These are phyloP conservation scores for Tetramorium simillimum DNA, from an alignment of 1,140 invertebrate genomes.

Conservation along the genomic window DNA sequence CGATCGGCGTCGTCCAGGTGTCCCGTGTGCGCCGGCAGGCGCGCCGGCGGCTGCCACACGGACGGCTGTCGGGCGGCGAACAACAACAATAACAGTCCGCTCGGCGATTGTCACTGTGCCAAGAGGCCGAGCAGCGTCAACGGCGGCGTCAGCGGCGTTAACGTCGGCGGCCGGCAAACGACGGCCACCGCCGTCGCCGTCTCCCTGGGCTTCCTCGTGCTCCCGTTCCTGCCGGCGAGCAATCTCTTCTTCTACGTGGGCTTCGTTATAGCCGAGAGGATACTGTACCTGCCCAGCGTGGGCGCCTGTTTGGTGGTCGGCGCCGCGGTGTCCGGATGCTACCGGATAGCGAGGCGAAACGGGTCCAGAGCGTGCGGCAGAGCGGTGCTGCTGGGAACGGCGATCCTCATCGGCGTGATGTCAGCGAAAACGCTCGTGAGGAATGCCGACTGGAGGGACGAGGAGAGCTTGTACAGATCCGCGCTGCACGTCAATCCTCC, in stretches of 20 bases:
- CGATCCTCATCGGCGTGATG: conserved; percentile 90
- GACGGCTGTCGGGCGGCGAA: conserved; percentile 84
- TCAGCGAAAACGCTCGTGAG: conserved; percentile 91
- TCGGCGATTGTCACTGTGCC: conserved; percentile 82
- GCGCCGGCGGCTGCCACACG: conserved; percentile 82
- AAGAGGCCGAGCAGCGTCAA: conserved; percentile 66
- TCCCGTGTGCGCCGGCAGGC: conserved; percentile 82
- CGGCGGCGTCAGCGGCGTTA: conserved; percentile 4
- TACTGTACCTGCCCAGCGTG: conserved; percentile 97
- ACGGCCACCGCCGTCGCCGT: conserved; percentile 86
- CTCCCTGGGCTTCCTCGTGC: conserved; percentile 91
- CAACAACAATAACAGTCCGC: conserved; percentile 85
- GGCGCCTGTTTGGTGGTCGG: conserved; percentile 96
- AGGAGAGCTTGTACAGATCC: conserved; percentile 96
- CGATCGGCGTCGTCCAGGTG: conserved; percentile 73
- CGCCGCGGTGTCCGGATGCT: conserved; percentile 86
- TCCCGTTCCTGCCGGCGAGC: conserved; percentile 97
- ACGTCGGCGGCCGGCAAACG: conserved; percentile 28
- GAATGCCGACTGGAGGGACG: conserved; percentile 96
- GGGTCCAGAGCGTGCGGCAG: conserved; percentile 83
- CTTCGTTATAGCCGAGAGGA: conserved; percentile 98
- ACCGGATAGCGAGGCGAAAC: conserved; percentile 79
- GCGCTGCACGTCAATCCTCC: conserved; percentile 97
- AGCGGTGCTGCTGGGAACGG: conserved; percentile 85
- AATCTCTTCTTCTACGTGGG: conserved; percentile 98